Base-by-base conservation (phyloP, 2,797 vertebrate species). In the Lateolabrax maculatus region DNA sequence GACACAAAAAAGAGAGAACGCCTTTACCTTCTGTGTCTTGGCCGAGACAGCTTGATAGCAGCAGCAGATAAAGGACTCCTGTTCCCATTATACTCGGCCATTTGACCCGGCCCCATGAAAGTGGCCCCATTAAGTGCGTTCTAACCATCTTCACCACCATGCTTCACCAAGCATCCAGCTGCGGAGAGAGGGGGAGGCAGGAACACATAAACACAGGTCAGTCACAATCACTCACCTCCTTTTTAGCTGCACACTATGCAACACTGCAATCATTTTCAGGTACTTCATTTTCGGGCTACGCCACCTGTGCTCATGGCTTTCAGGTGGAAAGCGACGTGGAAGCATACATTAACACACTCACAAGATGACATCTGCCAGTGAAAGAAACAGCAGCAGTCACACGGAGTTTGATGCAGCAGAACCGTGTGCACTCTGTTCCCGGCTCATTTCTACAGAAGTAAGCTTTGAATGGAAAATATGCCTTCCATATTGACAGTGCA, bases 11-110 rank as follows among this genome's bases (percentile, higher is more conserved):
- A 39, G 0, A 53, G 18, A 68, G 52, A 65, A 27, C 25, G 44
- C 7, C 44, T 88, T 83, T 93, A 96, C 96, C 95, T 81, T 96
- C 95, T 10, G 94, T 87, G 75, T 95, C 95, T 88, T 96, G 95
- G 84, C 93, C 88, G 0, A 87, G 84, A 66, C 93, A 93, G 66
- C 83, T 82, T 73, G 91, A 90, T 21, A 93, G 80, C 75, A 95
- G 85, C 86, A 95, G 88, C 58, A 93, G 87, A 89, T 81, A 90
- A 67, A 95, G 92, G 29, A 95, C 84, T 64, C 90, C 90, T 10
- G 90, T 85, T 90, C 90, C 87, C 27, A 92, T 93, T 86, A 90
- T 75, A 69, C 90, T 52, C 36, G 53, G 84, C 92, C 93, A 87
- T 93, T 88, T 93, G 88, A 92, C 91, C 86, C 78, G 79, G 84